Conservation (phyloP, 2,888 invertebrate species). For the Euplagia quadripunctaria region DNA sequence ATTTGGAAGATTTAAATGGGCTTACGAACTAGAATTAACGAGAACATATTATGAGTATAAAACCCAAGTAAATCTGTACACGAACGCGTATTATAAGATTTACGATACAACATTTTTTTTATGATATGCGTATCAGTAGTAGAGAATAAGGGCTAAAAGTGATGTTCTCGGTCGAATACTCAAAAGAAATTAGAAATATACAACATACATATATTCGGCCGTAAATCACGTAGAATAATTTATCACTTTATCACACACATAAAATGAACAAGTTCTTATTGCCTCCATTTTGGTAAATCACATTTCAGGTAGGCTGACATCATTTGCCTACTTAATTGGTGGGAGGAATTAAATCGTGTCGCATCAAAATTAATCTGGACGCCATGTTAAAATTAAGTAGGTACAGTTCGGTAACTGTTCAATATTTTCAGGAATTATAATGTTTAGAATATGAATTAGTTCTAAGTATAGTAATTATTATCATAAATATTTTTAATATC, state of each 20-base stretch:
- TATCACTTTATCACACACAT: too few species aligned
- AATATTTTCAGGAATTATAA: not conserved
- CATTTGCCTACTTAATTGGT: not conserved
- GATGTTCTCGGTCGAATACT: not conserved
- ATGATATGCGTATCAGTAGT: not conserved
- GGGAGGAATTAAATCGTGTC: not conserved
- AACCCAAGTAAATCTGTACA: not conserved
- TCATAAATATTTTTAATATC: too few species aligned
- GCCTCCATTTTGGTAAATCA: not conserved
- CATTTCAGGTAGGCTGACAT: not conserved
- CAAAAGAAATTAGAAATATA: not conserved
- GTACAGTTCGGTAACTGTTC: not conserved
- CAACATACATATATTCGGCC: too few species aligned
- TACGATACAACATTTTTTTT: not conserved
- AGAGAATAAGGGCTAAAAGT: not conserved
- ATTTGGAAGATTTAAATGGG: not conserved
- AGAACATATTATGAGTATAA: not conserved
- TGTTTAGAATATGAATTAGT: not conserved
- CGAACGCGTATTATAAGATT: too few species aligned
- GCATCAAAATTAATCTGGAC: not conserved
- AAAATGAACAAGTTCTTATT: too few species aligned
- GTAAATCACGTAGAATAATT: not conserved
- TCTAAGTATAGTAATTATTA: not conserved
- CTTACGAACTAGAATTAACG: not conserved
- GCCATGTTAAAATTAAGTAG: not conserved